phyloP scores from a whole-genome alignment of 64 coral and sea anemone genomes.

The Astreopora myriophthalma region DNA sequence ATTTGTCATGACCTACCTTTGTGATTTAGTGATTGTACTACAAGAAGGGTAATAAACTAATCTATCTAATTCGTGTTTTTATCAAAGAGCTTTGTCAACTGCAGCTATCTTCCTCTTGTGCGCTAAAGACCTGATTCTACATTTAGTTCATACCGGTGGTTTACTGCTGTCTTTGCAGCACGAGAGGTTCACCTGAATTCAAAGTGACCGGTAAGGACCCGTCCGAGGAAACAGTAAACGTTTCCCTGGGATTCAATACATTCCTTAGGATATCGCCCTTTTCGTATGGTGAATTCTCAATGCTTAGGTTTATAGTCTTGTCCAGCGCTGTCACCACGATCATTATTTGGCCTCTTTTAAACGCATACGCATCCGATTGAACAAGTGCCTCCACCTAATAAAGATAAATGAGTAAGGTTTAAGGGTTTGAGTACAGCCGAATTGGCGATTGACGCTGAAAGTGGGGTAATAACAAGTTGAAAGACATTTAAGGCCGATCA shows the following conservation, averaged over 20 bases:
- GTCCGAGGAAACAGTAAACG: conserved; percentile 25
- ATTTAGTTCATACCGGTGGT: no score
- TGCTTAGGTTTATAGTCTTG: neutral
- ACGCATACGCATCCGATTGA: conserved; percentile 43
- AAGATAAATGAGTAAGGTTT: neutral
- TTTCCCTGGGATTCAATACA: conserved; percentile 41
- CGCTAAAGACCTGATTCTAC: no score
- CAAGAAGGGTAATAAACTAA: no score
- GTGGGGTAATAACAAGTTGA: no score
- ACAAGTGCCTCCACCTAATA: conserved; percentile 45
- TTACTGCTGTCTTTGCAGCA: neutral
- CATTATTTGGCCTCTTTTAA: conserved; percentile 46
- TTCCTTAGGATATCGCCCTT: conserved; percentile 34
- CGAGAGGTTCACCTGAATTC: conserved; percentile 42
- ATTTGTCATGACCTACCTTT: no score
- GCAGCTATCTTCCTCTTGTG: no score
- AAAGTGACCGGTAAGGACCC: conserved; percentile 17
- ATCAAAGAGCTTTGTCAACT: no score
- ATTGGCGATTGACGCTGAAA: no score
- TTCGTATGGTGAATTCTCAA: conserved; percentile 27
- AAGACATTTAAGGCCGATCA: no score
- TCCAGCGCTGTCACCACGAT: conserved; percentile 19
- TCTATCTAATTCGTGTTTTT: no score
- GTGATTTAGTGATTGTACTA: no score
- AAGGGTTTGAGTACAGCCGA: no score